Evolutionary conservation across 2,113 vertebrate genomes (phyloP), one percentile per base, ranked within the genome.

Genomic region (Dendrocopos noguchii): DNA sequence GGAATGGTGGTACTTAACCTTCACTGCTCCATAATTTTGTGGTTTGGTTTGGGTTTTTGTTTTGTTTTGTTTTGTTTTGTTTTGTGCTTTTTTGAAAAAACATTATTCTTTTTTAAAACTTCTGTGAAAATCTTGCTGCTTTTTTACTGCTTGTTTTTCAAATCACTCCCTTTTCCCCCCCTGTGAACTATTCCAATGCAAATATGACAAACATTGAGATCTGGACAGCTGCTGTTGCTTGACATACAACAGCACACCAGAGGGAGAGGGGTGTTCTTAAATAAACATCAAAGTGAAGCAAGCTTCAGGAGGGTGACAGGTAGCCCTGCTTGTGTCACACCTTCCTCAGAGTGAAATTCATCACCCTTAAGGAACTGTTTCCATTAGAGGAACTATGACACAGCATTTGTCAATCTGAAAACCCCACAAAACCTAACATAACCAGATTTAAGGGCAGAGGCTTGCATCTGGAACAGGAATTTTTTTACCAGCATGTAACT

Each of bases 251-350:
- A 83, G 50, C 46, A 72, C 5, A 8, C 12, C 2, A 2, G 60
- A 80, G 29, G 15, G n/a, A 76, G 6, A 3, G 4, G 7, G 34
- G 8, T 15, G 15, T 25, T 80, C 57, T 33, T n/a, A 71, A 81
- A 71, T 17, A 9, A 21, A 57, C 1, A 2, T 59, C 28, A 74
- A 78, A 74, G 36, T 0, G 2, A 65, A 65, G 17, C 10, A 36
- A 7, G 7, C 52, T 56, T 74, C 1, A 5, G 44, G 21, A 90
- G 74, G 18, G 12, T 0, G 7, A 25, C 0, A 0, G 5, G 16
- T 44, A 71, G 22, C 27, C 19, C 44, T 72, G 20, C 16, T 63
- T 2, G 0, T 55, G 31, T 61, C 44, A 70, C 27, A 29, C 3
- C 24, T 81, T 76, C 17, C 17, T 82, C 2, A 5, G 66, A 52